These are phyloP conservation scores for Hylomyscus alleni DNA, from an alignment of 2,797 vertebrate genomes.

Conservation along the genomic window DNA sequence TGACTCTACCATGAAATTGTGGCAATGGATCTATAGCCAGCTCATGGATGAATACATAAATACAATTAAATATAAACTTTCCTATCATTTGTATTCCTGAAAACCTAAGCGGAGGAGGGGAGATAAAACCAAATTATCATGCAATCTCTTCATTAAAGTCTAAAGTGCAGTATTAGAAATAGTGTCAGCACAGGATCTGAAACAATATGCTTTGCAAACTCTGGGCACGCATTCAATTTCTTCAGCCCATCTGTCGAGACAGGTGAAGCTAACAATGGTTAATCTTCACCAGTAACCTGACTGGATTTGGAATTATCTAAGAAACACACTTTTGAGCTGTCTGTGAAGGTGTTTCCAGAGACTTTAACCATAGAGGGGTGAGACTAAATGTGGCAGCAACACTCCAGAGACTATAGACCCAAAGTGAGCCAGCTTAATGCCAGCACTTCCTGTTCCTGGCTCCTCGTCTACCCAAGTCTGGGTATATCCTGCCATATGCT, in stretches of 20 bases:
- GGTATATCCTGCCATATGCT: not conserved
- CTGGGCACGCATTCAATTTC: not conserved
- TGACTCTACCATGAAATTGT: conserved; percentile 70
- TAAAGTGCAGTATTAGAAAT: conserved; percentile 31
- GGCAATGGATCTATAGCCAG: conserved; percentile 23
- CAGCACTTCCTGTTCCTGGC: too few relatives aligned
- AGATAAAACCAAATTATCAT: not conserved
- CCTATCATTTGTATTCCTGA: conserved; percentile 28
- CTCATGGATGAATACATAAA: not conserved
- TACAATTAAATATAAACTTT: conserved; percentile 3
- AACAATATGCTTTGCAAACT: conserved; percentile 19
- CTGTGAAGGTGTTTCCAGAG: not conserved
- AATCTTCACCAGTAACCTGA: not conserved
- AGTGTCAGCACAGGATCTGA: conserved; percentile 8
- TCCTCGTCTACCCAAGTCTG: not conserved
- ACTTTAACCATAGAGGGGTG: not conserved
- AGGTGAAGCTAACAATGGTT: not conserved
- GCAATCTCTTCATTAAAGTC: conserved; percentile 42
- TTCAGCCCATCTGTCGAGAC: not conserved
- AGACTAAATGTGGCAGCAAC: not conserved
- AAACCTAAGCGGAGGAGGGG: not conserved
- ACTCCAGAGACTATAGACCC: not conserved
- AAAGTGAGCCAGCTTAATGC: not conserved
- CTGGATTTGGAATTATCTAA: not conserved
- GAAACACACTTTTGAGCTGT: not conserved